Percentiles rank a stretch among this genome's conserved stretches.
phyloP scores from a whole-genome alignment of 2,888 invertebrate genomes.

The Drosophila infuscata region DNA sequence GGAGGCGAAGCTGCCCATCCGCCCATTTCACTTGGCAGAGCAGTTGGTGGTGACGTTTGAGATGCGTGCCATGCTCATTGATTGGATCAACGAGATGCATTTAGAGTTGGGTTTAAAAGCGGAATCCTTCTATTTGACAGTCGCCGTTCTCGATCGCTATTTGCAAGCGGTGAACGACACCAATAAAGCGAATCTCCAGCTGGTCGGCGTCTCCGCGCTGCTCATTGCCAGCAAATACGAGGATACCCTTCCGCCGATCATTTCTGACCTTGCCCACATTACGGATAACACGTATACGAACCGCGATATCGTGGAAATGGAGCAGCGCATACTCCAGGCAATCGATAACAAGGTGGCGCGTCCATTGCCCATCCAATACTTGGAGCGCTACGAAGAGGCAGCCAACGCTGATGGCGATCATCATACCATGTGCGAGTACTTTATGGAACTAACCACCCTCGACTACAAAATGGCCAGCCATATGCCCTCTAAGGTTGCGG shows the following conservation, averaged over 20 bases:
- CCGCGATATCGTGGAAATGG: constrained; percentile 79
- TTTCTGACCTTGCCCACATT: too few relatives aligned
- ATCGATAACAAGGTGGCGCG: constrained; percentile 92
- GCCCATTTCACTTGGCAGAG: constrained; percentile 88
- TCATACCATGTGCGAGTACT: constrained; percentile 95
- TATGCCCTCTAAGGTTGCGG: constrained; percentile 90
- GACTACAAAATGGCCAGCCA: constrained; percentile 92
- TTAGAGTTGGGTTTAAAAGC: constrained; percentile 92
- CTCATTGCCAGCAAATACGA: constrained; percentile 97
- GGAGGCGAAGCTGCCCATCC: constrained; percentile 89
- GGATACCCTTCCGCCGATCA: constrained; percentile 92
- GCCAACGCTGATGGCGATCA: constrained; percentile 87
- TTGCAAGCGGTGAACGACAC: constrained; percentile 88
- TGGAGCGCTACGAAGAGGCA: constrained; percentile 90
- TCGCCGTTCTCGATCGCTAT: constrained; percentile 95
- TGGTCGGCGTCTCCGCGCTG: constrained; percentile 95
- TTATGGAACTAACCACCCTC: constrained; percentile 93
- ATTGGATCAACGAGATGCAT: constrained; percentile 98
- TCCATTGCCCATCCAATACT: constrained; percentile 94
- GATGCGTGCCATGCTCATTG: constrained; percentile 96
- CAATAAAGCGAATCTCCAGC: constrained; percentile 87
- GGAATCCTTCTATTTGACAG: constrained; percentile 95
- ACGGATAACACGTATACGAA: too few relatives aligned
- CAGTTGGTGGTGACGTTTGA: constrained; percentile 89
- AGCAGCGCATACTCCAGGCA: constrained; percentile 90